A percentile compares a stretch with the other conserved stretches of the same genome.
These are phyloP conservation scores for Acrobasis suavella DNA, from an alignment of 2,888 invertebrate species.

Conservation along the genomic window DNA sequence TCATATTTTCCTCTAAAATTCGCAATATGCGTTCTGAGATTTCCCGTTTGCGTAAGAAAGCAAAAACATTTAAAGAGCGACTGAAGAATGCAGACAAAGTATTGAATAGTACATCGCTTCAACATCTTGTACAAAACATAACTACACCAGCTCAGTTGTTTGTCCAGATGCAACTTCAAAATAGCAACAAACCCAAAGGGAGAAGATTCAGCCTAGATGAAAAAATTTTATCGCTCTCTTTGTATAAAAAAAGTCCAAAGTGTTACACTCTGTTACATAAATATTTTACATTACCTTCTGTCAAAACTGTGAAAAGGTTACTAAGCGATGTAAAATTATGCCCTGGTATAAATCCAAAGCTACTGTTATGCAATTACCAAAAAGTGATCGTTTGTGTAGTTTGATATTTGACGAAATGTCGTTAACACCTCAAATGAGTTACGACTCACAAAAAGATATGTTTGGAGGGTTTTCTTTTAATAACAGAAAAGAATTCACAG, in stretches of 20 bases:
- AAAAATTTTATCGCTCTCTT: conserved; percentile 27
- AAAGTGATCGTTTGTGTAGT: conserved; percentile 25
- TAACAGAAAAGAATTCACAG: conserved; percentile 17
- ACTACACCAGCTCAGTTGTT: conserved; percentile 3
- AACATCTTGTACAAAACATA: no score
- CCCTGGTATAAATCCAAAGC: conserved; percentile 26
- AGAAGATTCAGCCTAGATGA: conserved; percentile 27
- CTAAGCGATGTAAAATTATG: conserved; percentile 26
- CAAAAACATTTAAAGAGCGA: no score
- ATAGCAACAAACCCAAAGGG: conserved; percentile 24
- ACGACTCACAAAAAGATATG: conserved; percentile 25
- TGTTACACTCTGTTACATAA: conserved; percentile 27
- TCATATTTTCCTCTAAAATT: no score
- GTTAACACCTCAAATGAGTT: conserved; percentile 28
- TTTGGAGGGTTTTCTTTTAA: conserved; percentile 22
- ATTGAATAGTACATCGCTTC: no score
- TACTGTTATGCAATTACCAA: conserved; percentile 6
- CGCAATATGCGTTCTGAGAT: no score
- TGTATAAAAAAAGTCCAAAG: conserved; percentile 33
- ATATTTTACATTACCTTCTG: conserved; percentile 33
- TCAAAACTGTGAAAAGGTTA: conserved; percentile 30
- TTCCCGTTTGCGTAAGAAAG: no score
- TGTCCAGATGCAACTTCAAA: conserved; percentile 1
- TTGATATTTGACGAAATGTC: conserved; percentile 36
- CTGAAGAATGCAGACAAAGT: no score